Evolutionary conservation across 1,140 invertebrate species (phyloP).

Genomic region (Bombus waltoni): DNA sequence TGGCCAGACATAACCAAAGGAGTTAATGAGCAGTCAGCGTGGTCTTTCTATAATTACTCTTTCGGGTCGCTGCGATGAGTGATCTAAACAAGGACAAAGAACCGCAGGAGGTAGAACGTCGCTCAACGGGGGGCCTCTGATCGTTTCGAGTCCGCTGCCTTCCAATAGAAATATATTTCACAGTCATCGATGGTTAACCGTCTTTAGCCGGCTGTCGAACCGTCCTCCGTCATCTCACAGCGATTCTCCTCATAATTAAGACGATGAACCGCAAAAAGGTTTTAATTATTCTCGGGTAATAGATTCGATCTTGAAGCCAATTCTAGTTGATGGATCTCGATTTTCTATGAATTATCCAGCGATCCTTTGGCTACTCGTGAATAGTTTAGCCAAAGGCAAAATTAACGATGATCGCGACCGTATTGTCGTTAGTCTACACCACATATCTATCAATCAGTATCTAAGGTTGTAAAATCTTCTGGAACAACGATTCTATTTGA

Average conservation of each 20-base stretch:
- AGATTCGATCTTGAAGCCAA: background rate
- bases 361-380: background rate
- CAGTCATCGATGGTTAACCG: constrained; percentile 71
- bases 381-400: background rate
- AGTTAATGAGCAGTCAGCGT: constrained; percentile 64
- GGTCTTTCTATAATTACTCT: constrained; percentile 62
- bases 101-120: constrained; percentile 70
- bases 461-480: background rate
- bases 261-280: constrained; percentile 61
- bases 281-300: constrained; percentile 60
- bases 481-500: background rate
- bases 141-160: constrained; percentile 48
- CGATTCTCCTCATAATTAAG: constrained; percentile 68
- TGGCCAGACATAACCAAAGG: constrained; percentile 20
- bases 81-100: constrained; percentile 75
- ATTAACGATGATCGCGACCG: background rate
- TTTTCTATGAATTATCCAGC: background rate
- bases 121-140: constrained; percentile 67
- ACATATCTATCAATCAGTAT: too few relatives aligned
- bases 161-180: constrained; percentile 57
- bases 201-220: constrained; percentile 65
- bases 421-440: background rate
- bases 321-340: background rate
- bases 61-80: constrained; percentile 53
- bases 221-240: constrained; percentile 43